A percentile compares a stretch with the other conserved stretches of the same genome.
phyloP scores from a whole-genome alignment of 2,113 vertebrate species.

The Guaruba guarouba region DNA sequence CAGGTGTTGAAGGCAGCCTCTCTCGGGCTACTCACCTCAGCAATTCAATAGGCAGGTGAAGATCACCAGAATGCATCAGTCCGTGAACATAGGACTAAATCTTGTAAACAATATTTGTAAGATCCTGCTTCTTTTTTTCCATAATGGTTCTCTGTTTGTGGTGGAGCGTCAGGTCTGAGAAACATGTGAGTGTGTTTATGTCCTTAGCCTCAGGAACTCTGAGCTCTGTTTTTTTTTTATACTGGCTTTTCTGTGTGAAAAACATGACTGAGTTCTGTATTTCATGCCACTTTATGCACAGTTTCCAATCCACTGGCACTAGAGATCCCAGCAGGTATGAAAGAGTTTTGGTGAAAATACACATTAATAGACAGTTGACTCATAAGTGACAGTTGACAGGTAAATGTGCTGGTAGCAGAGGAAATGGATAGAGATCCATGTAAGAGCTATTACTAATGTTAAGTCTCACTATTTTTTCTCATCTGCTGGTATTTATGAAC shows the following conservation, averaged over 20 bases:
- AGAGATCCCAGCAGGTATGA: neutral
- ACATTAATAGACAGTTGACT: neutral
- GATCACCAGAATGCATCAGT: neutral
- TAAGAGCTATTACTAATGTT: accelerated
- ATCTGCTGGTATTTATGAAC: neutral
- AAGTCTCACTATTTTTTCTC: neutral
- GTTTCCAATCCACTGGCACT: neutral
- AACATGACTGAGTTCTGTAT: neutral
- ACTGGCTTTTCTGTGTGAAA: neutral
- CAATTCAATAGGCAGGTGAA: neutral
- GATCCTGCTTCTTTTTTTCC: neutral
- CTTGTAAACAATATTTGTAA: neutral
- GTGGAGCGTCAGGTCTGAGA: neutral
- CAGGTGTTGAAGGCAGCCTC: too few species aligned
- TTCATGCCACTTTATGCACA: neutral
- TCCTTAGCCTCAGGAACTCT: neutral
- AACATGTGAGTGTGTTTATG: neutral
- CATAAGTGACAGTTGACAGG: neutral
- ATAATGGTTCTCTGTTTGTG: accelerated
- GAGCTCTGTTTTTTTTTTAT: neutral
- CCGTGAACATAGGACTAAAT: neutral
- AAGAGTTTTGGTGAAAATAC: neutral
- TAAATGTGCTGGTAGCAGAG: neutral
- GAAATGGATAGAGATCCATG: neutral
- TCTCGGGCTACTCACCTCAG: too few species aligned